phyloP scores from a whole-genome alignment of 2,888 invertebrate genomes.

The Syrista parreyssii region DNA sequence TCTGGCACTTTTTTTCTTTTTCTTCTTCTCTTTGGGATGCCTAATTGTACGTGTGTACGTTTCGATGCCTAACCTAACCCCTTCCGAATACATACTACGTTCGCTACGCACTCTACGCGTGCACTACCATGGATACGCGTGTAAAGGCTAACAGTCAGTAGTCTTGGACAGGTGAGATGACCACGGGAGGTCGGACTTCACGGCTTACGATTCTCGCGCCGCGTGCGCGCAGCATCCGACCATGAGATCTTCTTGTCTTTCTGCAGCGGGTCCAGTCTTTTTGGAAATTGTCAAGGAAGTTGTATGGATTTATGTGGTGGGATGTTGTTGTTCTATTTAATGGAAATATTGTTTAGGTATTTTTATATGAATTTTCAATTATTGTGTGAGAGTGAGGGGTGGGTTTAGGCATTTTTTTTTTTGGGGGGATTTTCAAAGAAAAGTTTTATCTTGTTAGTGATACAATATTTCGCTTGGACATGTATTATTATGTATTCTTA shows the following conservation, averaged over 20 bases:
- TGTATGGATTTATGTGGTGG: not conserved
- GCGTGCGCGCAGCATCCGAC: not conserved
- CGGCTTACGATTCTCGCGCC: constrained; percentile 1
- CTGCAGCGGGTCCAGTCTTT: not conserved
- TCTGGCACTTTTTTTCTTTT: constrained; percentile 5
- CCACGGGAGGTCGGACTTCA: constrained; percentile 12
- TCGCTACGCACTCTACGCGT: constrained; percentile 7
- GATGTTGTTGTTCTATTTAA: not conserved
- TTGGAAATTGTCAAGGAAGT: not conserved
- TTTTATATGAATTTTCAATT: not conserved
- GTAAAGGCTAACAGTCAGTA: constrained; percentile 5
- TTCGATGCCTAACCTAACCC: not conserved
- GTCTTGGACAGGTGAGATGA: constrained; percentile 16
- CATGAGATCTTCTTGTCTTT: not conserved
- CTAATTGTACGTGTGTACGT: not conserved
- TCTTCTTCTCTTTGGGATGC: constrained; percentile 22
- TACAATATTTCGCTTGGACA: not conserved
- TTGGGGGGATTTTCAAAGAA: too few species aligned
- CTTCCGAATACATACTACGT: not conserved
- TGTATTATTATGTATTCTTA: not conserved
- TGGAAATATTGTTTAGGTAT: not conserved
- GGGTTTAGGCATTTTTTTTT: not conserved
- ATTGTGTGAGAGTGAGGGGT: not conserved
- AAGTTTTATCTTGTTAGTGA: not conserved
- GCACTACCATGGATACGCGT: constrained; percentile 1